Conservation (phyloP, 2,113 vertebrate species). For the Oreochromis tanganicae region DNA sequence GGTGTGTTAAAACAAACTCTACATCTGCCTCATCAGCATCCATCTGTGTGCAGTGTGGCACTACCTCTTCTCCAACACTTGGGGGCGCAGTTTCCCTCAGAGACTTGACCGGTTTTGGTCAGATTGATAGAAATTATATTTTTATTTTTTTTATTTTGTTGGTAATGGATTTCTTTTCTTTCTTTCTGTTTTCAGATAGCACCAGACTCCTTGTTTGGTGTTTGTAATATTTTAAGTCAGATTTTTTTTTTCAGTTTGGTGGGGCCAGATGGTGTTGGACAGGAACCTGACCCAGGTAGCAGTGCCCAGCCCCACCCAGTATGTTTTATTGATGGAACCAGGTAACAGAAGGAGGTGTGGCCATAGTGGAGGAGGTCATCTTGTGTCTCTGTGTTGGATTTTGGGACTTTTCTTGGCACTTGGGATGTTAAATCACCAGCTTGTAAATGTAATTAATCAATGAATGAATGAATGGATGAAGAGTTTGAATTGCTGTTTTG, state of each 20-base stretch:
- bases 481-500: neutral
- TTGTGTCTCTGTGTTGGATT: neutral
- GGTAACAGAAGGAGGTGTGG: neutral
- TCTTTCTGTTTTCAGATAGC: neutral
- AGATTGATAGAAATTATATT: neutral
- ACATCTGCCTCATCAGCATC: neutral
- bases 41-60: neutral
- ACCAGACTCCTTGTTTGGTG: neutral
- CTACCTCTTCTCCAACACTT: neutral
- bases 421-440: conserved; percentile 27
- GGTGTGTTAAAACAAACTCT: neutral
- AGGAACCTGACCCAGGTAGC: neutral
- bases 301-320: neutral
- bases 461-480: neutral
- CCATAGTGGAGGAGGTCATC: neutral
- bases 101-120: neutral
- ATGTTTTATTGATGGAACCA: neutral
- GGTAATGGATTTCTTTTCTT: neutral
- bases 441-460: neutral
- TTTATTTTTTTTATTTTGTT: neutral
- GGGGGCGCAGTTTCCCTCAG: neutral
- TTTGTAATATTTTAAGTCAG: neutral
- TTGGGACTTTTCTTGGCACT: neutral
- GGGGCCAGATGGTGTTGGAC: neutral
- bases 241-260: neutral